These are phyloP conservation scores for Pachydiplax longipennis DNA, from an alignment of 2,888 invertebrate genomes.

Conservation along the genomic window DNA sequence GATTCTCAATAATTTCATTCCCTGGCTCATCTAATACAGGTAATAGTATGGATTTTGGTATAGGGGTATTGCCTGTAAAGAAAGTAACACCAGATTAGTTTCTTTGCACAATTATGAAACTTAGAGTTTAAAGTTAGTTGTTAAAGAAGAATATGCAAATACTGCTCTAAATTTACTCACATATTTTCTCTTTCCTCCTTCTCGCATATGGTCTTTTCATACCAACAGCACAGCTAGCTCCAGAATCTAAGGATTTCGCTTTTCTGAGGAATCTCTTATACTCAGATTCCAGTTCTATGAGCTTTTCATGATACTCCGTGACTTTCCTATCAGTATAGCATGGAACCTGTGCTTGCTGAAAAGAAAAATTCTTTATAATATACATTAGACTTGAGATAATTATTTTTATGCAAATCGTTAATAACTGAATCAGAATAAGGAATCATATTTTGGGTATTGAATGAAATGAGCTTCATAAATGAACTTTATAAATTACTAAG, in stretches of 20 bases:
- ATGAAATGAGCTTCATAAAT: background rate
- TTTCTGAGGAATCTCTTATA: slow-evolving; percentile 8
- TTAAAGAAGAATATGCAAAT: background rate
- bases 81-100: background rate
- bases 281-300: background rate
- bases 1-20: background rate
- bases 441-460: background rate
- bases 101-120: too few species aligned
- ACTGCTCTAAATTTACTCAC: background rate
- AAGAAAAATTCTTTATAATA: background rate
- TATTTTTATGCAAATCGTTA: background rate
- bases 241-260: background rate
- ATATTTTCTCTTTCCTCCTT: background rate
- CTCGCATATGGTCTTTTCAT: background rate
- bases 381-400: background rate
- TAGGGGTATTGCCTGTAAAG: background rate
- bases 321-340: slow-evolving; percentile 23
- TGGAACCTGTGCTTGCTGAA: slow-evolving; percentile 23
- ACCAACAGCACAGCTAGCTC: background rate
- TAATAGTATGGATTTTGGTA: background rate
- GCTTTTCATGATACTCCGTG: background rate
- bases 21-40: slow-evolving; percentile 3
- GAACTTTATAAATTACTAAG: background rate
- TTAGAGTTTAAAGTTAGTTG: too few species aligned
- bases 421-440: background rate